These are phyloP conservation scores for Amniataba percoides DNA, from an alignment of 2,797 vertebrate species.

Conservation along the genomic window DNA sequence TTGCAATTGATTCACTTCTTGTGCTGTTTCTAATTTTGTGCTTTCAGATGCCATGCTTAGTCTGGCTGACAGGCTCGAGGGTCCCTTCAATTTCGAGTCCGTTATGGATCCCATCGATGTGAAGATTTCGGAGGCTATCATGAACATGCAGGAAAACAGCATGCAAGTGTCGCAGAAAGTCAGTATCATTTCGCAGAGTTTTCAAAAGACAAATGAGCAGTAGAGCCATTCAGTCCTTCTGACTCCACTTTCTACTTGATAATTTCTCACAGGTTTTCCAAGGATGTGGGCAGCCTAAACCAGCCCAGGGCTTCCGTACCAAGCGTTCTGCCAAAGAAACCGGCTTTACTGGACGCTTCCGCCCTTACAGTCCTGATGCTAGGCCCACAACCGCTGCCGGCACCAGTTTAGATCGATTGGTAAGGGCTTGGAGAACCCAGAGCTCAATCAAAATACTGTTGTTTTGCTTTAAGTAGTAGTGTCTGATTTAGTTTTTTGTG, in stretches of 20 bases:
- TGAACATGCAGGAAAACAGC: constrained; percentile 99
- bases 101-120: constrained; percentile 98
- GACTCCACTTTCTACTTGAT: neutral
- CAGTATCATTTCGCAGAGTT: constrained; percentile 25
- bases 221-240: neutral
- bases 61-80: constrained; percentile 94
- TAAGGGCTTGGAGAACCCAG: constrained; percentile 72
- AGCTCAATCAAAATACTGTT: neutral
- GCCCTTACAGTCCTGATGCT: constrained; percentile 92
- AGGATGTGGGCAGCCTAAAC: constrained; percentile 93
- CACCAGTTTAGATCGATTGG: constrained; percentile 95
- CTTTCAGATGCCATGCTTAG: constrained; percentile 92
- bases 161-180: constrained; percentile 98
- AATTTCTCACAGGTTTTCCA: constrained; percentile 91
- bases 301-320: constrained; percentile 78
- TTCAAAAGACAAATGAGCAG: neutral
- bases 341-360: constrained; percentile 90
- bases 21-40: neutral
- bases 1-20: neutral
- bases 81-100: constrained; percentile 97
- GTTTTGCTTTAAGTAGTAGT: neutral
- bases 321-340: constrained; percentile 90
- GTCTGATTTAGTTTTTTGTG: neutral
- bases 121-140: constrained; percentile 97
- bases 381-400: constrained; percentile 96